Evolutionary conservation across 92 coral and sea anemone genomes (phyloP).

Genomic region (Pocillopora meandrina): DNA sequence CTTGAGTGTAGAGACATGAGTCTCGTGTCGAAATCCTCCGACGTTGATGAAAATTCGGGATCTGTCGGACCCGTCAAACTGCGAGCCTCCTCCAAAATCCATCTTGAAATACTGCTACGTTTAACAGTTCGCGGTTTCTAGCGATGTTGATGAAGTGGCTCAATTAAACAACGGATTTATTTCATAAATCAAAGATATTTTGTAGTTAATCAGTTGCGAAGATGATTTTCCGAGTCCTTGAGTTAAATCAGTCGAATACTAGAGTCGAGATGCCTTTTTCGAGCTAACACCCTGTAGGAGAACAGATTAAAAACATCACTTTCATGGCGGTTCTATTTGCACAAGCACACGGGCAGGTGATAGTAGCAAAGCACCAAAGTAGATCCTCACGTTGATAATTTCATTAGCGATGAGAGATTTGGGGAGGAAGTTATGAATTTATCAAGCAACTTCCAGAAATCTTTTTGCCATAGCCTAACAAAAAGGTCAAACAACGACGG

Average conservation of each 20-base stretch:
- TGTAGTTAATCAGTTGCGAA: neutral
- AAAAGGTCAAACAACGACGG: neutral
- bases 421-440: neutral
- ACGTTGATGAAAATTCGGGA: conserved; percentile 79
- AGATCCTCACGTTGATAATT: conserved; percentile 39
- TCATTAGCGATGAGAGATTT: conserved; percentile 35
- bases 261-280: neutral
- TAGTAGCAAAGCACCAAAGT: conserved; percentile 17
- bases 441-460: neutral
- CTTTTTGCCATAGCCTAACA: neutral
- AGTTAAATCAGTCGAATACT: neutral
- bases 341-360: conserved; percentile 35
- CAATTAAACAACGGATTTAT: neutral
- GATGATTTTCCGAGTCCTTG: neutral
- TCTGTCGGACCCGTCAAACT: conserved; percentile 61
- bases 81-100: conserved; percentile 57
- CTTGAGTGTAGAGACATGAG: conserved; percentile 71
- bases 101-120: conserved; percentile 30
- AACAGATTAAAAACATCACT: conserved; percentile 8
- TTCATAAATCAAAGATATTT: neutral
- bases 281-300: conserved; percentile 25
- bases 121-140: conserved; percentile 4
- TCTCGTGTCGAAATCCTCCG: conserved; percentile 87
- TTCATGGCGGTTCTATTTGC: conserved; percentile 39
- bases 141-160: conserved; percentile 17